These are phyloP conservation scores for Rhagoletis pomonella DNA, from an alignment of 1,140 invertebrate species.

Conservation along the genomic window DNA sequence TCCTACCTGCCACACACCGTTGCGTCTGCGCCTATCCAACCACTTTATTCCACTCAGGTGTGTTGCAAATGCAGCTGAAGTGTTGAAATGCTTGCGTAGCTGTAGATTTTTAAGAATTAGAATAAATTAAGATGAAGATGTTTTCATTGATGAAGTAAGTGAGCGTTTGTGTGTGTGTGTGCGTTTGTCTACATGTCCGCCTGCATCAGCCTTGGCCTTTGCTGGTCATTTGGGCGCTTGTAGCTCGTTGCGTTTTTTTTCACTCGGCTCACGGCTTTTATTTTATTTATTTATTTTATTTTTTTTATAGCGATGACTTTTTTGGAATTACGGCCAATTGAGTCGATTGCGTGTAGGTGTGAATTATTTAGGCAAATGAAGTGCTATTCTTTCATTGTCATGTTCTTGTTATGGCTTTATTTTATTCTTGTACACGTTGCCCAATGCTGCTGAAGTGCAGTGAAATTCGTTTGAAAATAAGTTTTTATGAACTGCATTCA, in stretches of 20 bases:
- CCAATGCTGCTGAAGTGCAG: background rate
- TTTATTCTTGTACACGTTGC: background rate
- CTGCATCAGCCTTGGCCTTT: background rate
- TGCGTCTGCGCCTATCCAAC: background rate
- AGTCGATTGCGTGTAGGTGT: slow-evolving; percentile 18
- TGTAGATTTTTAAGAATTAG: slow-evolving; percentile 35
- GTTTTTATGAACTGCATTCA: background rate
- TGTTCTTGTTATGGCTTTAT: background rate
- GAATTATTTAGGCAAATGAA: slow-evolving; percentile 7
- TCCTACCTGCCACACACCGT: background rate
- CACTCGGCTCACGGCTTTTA: background rate
- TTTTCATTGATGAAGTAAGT: slow-evolving; percentile 22
- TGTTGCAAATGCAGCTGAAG: slow-evolving; percentile 35
- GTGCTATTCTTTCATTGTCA: background rate
- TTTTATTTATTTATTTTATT: background rate
- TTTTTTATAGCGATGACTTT: background rate
- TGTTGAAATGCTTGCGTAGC: slow-evolving; percentile 6
- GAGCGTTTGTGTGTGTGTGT: background rate
- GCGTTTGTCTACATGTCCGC: no score
- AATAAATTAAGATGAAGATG: slow-evolving; percentile 46
- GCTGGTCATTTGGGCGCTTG: background rate
- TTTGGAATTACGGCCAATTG: slow-evolving; percentile 22
- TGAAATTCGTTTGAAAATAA: background rate
- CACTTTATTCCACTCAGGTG: background rate
- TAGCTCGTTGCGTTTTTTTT: background rate